These are phyloP conservation scores for Thripadectes ignobilis DNA, from an alignment of 2,797 vertebrate genomes.

Conservation along the genomic window DNA sequence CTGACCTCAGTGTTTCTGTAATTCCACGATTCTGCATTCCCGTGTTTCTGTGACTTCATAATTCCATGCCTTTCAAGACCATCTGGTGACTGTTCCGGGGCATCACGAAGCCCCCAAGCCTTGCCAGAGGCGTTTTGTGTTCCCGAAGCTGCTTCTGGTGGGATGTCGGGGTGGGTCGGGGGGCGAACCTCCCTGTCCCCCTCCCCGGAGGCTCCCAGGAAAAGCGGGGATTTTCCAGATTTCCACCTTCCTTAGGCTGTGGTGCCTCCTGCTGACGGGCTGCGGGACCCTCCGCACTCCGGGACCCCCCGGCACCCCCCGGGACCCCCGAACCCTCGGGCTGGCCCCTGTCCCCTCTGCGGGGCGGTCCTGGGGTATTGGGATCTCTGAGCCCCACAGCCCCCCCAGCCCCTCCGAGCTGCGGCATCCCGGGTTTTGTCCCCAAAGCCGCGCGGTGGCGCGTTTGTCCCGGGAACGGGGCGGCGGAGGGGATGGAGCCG, in stretches of 20 bases:
- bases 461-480: not conserved
- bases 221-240: not conserved
- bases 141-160: not conserved
- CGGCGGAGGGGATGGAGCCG: not conserved
- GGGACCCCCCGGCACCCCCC: no score
- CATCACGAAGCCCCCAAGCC: no score
- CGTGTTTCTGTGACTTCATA: not conserved
- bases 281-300: not conserved
- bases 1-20: no score
- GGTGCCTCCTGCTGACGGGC: not conserved
- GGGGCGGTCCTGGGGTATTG: not conserved
- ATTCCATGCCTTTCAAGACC: not conserved
- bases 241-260: not conserved
- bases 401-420: not conserved
- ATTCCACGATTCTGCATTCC: not conserved
- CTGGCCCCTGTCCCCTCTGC: not conserved
- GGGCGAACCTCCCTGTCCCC: not conserved
- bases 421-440: not conserved
- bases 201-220: not conserved
- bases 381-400: not conserved
- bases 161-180: no score
- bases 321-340: not conserved
- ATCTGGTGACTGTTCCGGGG: accelerated
- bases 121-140: not conserved
- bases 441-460: not conserved